phyloP scores from a whole-genome alignment of 2,888 invertebrate genomes.

The Eurytoma adleriae region DNA sequence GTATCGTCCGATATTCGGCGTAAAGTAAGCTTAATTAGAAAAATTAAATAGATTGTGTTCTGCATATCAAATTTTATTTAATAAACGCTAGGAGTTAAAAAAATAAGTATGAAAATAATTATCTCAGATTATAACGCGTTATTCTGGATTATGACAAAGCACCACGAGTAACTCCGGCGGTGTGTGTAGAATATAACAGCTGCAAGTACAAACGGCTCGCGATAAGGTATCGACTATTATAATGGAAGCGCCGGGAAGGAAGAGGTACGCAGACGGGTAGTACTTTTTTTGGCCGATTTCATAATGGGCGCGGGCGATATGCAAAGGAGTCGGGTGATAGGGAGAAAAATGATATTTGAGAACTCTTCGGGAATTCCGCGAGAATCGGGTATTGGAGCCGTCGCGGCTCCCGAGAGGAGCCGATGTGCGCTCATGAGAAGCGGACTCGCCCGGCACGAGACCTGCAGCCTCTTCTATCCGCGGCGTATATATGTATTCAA shows the following conservation, averaged over 20 bases:
- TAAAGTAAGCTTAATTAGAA: too few relatives aligned
- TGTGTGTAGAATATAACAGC: background rate
- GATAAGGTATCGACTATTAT: constrained; percentile 43
- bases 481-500: constrained; percentile 8
- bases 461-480: background rate
- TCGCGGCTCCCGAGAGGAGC: constrained; percentile 9
- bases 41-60: too few relatives aligned
- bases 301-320: constrained; percentile 14
- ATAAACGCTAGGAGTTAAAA: too few relatives aligned
- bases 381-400: constrained; percentile 47
- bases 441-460: background rate
- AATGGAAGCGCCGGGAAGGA: constrained; percentile 3
- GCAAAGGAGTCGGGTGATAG: constrained; percentile 10
- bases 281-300: constrained; percentile 16
- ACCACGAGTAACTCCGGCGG: too few relatives aligned
- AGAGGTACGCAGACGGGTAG: background rate
- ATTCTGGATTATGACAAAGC: too few relatives aligned
- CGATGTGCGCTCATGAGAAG: constrained; percentile 26
- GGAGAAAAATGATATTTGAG: constrained; percentile 50
- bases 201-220: constrained; percentile 1
- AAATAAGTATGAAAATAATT: too few relatives aligned
- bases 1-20: too few relatives aligned
- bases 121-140: too few relatives aligned
- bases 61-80: too few relatives aligned
- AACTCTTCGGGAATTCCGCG: constrained; percentile 33